Percentiles rank a stretch among this genome's conserved stretches.
phyloP scores from a whole-genome alignment of 2,113 vertebrate species.

The Anguilla japonica region DNA sequence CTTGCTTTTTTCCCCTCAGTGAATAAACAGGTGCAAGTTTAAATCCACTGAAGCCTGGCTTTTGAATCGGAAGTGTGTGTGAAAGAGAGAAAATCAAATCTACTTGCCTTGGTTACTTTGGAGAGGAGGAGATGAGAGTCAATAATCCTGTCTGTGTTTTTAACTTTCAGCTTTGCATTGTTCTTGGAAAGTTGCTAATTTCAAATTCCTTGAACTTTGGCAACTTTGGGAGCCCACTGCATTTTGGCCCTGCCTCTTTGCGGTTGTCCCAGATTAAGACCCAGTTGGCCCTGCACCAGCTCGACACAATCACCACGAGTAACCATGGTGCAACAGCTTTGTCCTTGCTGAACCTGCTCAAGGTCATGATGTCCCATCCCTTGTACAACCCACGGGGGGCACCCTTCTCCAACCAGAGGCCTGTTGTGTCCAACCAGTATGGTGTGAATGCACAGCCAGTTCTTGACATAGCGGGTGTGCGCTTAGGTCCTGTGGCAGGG shows the following conservation, averaged over 20 bases:
- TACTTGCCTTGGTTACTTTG: conserved; percentile 24
- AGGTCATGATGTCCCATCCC: conserved; percentile 82
- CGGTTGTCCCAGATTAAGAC: conserved; percentile 85
- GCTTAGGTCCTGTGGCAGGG: conserved; percentile 50
- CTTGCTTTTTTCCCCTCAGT: conserved; percentile 8
- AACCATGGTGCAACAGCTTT: conserved; percentile 65
- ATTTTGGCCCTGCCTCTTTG: conserved; percentile 83
- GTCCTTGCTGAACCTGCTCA: conserved; percentile 76
- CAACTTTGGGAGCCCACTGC: conserved; percentile 72
- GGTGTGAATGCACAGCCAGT: conserved; percentile 63
- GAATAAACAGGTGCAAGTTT: background rate
- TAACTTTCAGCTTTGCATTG: conserved; percentile 93
- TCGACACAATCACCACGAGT: conserved; percentile 68
- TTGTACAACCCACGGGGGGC: conserved; percentile 81
- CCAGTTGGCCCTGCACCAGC: conserved; percentile 79
- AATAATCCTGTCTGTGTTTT: conserved; percentile 85
- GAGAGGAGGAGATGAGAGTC: conserved; percentile 30
- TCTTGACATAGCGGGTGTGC: conserved; percentile 64
- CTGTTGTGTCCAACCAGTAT: conserved; percentile 64
- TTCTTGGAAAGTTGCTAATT: conserved; percentile 84
- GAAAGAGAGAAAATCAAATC: background rate
- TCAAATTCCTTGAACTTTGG: conserved; percentile 84
- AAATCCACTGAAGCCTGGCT: conserved; percentile 6
- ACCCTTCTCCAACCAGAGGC: conserved; percentile 69
- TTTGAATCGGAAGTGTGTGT: conserved; percentile 6